Base-by-base conservation (phyloP, 2,888 invertebrate genomes). In the Agonopterix heracliana region DNA sequence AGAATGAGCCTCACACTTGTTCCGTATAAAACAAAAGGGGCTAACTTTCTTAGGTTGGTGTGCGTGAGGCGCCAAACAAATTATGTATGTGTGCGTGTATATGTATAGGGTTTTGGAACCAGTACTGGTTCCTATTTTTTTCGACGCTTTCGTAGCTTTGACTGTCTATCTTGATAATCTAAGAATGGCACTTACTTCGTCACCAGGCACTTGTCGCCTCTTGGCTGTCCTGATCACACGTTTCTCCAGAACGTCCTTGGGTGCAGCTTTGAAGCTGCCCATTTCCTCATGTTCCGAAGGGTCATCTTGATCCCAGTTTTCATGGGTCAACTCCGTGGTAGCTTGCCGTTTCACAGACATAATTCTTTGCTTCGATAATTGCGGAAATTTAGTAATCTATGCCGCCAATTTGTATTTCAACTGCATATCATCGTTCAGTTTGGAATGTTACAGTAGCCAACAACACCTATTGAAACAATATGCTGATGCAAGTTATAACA, bases 241-340 rank as follows among this genome's bases (percentile, higher is more conserved):
- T 62, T 90, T 91, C 66, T 94, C 92, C 14, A 98, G 72, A 53
- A 93, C 90, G 44, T 94, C 93, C 38, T 92, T 91, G 0, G 91
- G 54, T 11, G 92, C 92, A 61, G 81, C 76, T 60, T 89, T 85
- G 74, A 96, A 96, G 36, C 87, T 90, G 8, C 96, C 96, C 57
- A 92, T 91, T 63, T 95, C 93, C 70, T 96, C 95, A 17, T 71
- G 68, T 45, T 78, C 79, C 46, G 91, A 60, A 46, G 92, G 92
- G 1, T 95, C 94, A 49, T 95, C 95, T 52, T 91, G 83, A 71
- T 96, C 92, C 96, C 96, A 96, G 74, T 96, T 96, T 9, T 94
- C 93, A 65, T 94, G 94, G 78, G 94, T 96, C 56, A 97, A 78
- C 50, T 96, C 93, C 14, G 90, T 90, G 4, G 92, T 90, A 34